Evolutionary conservation across 2,113 vertebrate genomes (phyloP).

Genomic region (Petrocephalus zakoni): DNA sequence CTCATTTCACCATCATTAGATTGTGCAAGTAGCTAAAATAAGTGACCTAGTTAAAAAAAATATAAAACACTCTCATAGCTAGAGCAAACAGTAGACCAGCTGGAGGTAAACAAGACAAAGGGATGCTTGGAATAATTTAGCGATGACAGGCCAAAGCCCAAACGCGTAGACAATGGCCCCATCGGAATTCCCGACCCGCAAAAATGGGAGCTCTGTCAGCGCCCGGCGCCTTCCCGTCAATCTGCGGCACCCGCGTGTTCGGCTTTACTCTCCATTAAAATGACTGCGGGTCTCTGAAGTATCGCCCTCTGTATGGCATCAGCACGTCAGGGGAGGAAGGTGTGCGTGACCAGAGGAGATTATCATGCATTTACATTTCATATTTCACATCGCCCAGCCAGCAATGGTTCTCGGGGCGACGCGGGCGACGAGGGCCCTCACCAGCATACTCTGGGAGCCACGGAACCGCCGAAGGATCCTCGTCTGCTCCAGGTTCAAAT

Average conservation of each 20-base stretch:
- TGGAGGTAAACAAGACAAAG: neutral
- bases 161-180: neutral
- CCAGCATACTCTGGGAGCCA: conserved; percentile 70
- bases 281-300: neutral
- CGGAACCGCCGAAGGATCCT: conserved; percentile 71
- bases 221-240: neutral
- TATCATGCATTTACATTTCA: neutral
- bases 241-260: neutral
- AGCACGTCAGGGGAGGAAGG: neutral
- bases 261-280: neutral
- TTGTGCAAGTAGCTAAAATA: neutral
- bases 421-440: conserved; percentile 52
- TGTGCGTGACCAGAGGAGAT: neutral
- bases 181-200: neutral
- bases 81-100: neutral
- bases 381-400: neutral
- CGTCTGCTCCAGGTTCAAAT: conserved; percentile 69
- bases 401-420: neutral
- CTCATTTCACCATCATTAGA: neutral
- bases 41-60: neutral
- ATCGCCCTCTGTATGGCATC: neutral
- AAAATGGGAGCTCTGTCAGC: neutral
- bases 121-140: neutral
- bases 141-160: neutral
- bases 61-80: neutral